A percentile compares a stretch with the other conserved stretches of the same genome.
Conservation (phyloP, 2,888 invertebrate genomes). For the Laspeyria flexula region DNA sequence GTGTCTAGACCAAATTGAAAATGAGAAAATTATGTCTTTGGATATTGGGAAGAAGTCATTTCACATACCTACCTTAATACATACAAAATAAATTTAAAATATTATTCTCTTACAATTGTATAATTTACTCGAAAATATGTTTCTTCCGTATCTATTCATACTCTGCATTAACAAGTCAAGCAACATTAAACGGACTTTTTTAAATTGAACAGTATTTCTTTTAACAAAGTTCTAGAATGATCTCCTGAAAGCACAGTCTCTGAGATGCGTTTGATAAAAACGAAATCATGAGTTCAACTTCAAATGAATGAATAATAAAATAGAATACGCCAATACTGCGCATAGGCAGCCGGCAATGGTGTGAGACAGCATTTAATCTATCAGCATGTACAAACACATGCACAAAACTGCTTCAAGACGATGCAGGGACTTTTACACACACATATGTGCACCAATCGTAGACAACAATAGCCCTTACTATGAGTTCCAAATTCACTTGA, state of each 20-base stretch:
- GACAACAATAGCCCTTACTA: slow-evolving; percentile 41
- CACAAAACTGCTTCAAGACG: slow-evolving; percentile 51
- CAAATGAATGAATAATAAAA: slow-evolving; percentile 26
- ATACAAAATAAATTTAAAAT: no score
- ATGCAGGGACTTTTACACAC: slow-evolving; percentile 51
- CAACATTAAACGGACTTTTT: no score
- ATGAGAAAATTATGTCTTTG: background rate
- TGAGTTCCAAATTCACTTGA: slow-evolving; percentile 9
- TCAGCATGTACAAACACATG: slow-evolving; percentile 57
- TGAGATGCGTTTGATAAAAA: background rate
- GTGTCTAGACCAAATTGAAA: slow-evolving; percentile 3
- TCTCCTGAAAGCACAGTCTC: no score
- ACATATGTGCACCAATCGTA: slow-evolving; percentile 42
- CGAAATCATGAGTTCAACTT: slow-evolving; percentile 13
- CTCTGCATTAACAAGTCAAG: no score
- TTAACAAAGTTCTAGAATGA: no score
- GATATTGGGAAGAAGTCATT: background rate
- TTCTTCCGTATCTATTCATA: no score
- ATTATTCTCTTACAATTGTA: no score
- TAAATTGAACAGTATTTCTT: no score
- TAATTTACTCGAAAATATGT: no score
- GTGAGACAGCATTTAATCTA: slow-evolving; percentile 61
- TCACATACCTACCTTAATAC: no score
- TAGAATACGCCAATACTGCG: slow-evolving; percentile 24
- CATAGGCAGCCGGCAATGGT: slow-evolving; percentile 27